Conservation (phyloP, 2,113 vertebrate genomes). For the Lethenteron camtschaticum region DNA sequence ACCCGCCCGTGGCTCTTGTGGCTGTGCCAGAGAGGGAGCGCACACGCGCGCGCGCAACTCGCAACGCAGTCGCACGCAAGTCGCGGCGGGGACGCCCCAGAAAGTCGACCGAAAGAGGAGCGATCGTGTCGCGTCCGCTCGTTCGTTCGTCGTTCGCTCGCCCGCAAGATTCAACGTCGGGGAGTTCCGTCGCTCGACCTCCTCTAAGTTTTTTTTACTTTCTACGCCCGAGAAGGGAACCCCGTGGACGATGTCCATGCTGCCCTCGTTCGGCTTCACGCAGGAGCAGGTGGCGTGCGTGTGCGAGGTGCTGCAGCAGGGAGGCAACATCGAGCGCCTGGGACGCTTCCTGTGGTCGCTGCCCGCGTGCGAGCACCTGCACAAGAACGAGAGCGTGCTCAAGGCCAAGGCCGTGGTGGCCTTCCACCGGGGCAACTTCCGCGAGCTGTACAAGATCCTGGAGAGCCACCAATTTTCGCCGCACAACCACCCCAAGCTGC, state of each 20-base stretch:
- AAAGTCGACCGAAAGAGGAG: not conserved
- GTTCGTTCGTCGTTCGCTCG: too few relatives aligned
- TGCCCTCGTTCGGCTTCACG: constrained; percentile 74
- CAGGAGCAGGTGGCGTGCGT: constrained; percentile 78
- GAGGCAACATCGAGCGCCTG: constrained; percentile 64
- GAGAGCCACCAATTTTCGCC: constrained; percentile 71
- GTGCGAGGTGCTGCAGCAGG: constrained; percentile 67
- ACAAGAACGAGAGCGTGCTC: constrained; percentile 69
- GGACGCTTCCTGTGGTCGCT: constrained; percentile 70
- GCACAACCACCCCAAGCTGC: constrained; percentile 65
- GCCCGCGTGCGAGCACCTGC: constrained; percentile 65
- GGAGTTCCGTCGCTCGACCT: constrained; percentile 3
- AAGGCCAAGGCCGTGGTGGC: constrained; percentile 69
- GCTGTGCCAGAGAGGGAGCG: not conserved
- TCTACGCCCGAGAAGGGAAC: not conserved
- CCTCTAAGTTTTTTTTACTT: constrained; percentile 7
- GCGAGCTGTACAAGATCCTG: constrained; percentile 67
- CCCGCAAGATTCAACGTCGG: not conserved
- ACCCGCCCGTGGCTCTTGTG: not conserved
- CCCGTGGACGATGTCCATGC: constrained; percentile 48
- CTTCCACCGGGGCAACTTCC: constrained; percentile 61
- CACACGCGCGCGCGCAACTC: not conserved
- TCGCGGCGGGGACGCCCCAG: not conserved
- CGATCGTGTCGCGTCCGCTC: not conserved
- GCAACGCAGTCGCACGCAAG: not conserved